Evolutionary conservation across 2,888 invertebrate genomes (phyloP).

Genomic region (Hypolimnas misippus): DNA sequence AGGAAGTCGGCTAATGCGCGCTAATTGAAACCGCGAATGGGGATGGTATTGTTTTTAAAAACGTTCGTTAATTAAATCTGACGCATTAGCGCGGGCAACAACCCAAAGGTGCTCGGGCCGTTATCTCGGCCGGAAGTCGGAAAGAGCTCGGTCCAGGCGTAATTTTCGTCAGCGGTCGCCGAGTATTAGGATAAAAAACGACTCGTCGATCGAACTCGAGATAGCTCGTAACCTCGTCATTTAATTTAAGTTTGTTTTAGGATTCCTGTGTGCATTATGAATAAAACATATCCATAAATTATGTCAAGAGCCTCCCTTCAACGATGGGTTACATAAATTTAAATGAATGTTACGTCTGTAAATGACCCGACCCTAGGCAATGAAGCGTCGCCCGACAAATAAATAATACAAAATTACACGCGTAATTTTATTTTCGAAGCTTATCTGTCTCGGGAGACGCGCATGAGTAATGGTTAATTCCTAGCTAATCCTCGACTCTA

Average conservation of each 20-base stretch:
- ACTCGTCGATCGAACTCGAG: conserved; percentile 74
- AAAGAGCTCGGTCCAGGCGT: conserved; percentile 70
- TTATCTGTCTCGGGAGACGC: conserved; percentile 5
- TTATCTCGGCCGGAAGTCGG: conserved; percentile 77
- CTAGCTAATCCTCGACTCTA: neutral
- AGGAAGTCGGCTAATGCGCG: conserved; percentile 69
- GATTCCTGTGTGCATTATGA: conserved; percentile 48
- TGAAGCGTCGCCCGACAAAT: conserved; percentile 25
- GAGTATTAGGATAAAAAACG: conserved; percentile 75
- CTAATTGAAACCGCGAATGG: conserved; percentile 24
- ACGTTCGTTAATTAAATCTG: conserved; percentile 10
- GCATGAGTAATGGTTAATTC: conserved; percentile 1
- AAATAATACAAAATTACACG: conserved; percentile 29
- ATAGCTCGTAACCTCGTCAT: conserved; percentile 71
- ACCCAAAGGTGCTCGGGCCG: conserved; percentile 69
- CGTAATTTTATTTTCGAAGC: conserved; percentile 16
- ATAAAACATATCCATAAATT: conserved; percentile 39
- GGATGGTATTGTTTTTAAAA: conserved; percentile 19
- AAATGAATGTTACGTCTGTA: conserved; percentile 34
- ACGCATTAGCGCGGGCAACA: conserved; percentile 6
- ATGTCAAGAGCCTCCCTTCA: conserved; percentile 35
- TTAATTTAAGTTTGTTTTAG: conserved; percentile 68
- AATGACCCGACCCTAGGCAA: conserved; percentile 33
- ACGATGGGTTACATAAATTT: conserved; percentile 33
- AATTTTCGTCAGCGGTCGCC: conserved; percentile 63